Evolutionary conservation across 2,113 vertebrate genomes (phyloP).

Genomic region (Mastomys natalensis): DNA sequence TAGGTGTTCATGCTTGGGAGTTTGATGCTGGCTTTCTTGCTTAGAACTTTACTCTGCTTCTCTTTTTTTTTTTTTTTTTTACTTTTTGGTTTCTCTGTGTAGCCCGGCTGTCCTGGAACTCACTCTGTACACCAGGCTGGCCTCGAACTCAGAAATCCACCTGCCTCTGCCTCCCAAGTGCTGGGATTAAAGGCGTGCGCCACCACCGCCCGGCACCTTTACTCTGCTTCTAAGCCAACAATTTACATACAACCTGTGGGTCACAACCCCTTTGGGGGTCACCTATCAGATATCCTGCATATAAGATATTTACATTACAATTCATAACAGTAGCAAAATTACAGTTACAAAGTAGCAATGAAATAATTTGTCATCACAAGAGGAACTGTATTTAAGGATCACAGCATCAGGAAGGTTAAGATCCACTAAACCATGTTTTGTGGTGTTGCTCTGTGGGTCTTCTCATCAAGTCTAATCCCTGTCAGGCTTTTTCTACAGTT

Average conservation of each 20-base stretch:
- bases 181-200: too few relatives aligned
- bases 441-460: not conserved
- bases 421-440: not conserved
- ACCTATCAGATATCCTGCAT: not conserved
- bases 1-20: not conserved
- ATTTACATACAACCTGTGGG: not conserved
- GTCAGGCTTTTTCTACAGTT: not conserved
- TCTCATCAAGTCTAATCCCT: not conserved
- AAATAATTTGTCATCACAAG: not conserved
- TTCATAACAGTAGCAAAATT: not conserved
- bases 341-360: not conserved
- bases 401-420: not conserved
- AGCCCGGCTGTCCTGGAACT: too few relatives aligned
- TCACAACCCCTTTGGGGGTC: not conserved
- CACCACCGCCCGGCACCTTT: too few relatives aligned
- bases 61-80: too few relatives aligned
- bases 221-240: not conserved
- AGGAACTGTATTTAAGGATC: not conserved
- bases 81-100: too few relatives aligned
- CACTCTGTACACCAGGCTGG: too few relatives aligned
- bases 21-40: constrained; percentile 7
- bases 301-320: not conserved
- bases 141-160: too few relatives aligned
- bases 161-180: too few relatives aligned
- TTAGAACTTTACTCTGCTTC: not conserved